Base-by-base conservation (phyloP, 2,797 vertebrate species). In the Craterocephalus amniculus region DNA sequence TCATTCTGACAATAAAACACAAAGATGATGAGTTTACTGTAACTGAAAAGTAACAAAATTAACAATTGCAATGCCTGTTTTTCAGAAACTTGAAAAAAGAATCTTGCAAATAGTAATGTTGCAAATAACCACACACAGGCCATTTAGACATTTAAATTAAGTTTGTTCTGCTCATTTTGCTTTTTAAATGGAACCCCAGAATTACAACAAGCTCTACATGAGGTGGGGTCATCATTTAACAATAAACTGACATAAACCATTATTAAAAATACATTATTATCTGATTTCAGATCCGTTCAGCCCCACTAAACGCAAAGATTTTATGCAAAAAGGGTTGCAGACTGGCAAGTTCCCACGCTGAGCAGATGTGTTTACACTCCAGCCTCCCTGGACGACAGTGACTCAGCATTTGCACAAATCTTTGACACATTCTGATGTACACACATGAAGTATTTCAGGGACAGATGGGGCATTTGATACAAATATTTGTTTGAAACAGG, bases 301-400 rank as follows among this genome's bases (percentile, higher is more conserved):
- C 2, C 26, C 11, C 27, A 4, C 7, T 27, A 16, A 26, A 60
- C 31, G 3, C 27, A 22, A 2, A 36, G 2, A 36, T 71, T 62
- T 52, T n/a, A 4, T 36, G 18, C 18, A 29, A 35, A 57, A 2
- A 43, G 20, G 0, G 58, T 52, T 20, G 12, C 36, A 43, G 49
- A 49, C 78, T 70, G 49, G 34, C 36, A 22, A 31, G 36, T 52
- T 70, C 74, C 55, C 51, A 58, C 70, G 43, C 2, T 61, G n/a
- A 76, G 52, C 81, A 81, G 70, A 79, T 76, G 81, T 84, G 81
- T 84, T 88, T 86, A 74, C 82, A 71, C 73, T 75, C 49, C 43
- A 34, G 45, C 51, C 63, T 80, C 79, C 18, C 54, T 67, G 72
- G 63, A 64, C 52, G 49, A 63, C 35, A 67, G 62, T 81, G 79